Conservation (phyloP, 2,797 vertebrate genomes). For the Apogon hyalosoma region DNA sequence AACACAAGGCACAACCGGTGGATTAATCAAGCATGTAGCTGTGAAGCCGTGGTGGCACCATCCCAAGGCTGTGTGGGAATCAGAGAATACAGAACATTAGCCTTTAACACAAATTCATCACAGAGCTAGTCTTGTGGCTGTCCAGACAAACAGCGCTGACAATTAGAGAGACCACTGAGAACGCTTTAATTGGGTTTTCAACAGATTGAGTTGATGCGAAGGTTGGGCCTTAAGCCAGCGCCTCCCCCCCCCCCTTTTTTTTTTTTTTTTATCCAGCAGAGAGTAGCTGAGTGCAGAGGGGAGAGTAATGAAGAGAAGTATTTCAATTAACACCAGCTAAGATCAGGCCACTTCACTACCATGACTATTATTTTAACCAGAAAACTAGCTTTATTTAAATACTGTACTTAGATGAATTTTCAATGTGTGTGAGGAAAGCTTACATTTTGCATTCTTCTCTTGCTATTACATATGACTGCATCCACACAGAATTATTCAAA, state of each 20-base stretch:
- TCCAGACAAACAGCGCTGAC: slow-evolving; percentile 37
- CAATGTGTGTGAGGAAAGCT: not conserved
- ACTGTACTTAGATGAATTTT: not conserved
- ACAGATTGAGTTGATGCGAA: slow-evolving; percentile 49
- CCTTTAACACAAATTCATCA: slow-evolving; percentile 59
- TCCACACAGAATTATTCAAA: too few species aligned
- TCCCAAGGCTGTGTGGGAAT: slow-evolving; percentile 46
- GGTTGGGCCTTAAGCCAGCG: slow-evolving; percentile 10
- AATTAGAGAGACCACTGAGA: slow-evolving; percentile 42
- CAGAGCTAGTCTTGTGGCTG: slow-evolving; percentile 39
- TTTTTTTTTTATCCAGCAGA: too few species aligned
- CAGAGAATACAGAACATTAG: slow-evolving; percentile 46
- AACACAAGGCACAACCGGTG: slow-evolving; percentile 48
- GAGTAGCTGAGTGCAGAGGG: slow-evolving; percentile 1
- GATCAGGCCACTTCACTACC: slow-evolving; percentile 14
- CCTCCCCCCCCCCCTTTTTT: not conserved
- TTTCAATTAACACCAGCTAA: slow-evolving; percentile 10
- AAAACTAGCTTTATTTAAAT: slow-evolving; percentile 16
- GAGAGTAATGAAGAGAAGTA: slow-evolving; percentile 8
- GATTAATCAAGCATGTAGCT: slow-evolving; percentile 61
- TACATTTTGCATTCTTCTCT: too few species aligned
- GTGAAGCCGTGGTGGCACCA: slow-evolving; percentile 60
- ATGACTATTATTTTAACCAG: slow-evolving; percentile 20
- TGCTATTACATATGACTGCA: too few species aligned
- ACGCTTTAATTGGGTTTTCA: slow-evolving; percentile 48